phyloP scores from a whole-genome alignment of 2,113 vertebrate genomes.

The Saguinus midas region DNA sequence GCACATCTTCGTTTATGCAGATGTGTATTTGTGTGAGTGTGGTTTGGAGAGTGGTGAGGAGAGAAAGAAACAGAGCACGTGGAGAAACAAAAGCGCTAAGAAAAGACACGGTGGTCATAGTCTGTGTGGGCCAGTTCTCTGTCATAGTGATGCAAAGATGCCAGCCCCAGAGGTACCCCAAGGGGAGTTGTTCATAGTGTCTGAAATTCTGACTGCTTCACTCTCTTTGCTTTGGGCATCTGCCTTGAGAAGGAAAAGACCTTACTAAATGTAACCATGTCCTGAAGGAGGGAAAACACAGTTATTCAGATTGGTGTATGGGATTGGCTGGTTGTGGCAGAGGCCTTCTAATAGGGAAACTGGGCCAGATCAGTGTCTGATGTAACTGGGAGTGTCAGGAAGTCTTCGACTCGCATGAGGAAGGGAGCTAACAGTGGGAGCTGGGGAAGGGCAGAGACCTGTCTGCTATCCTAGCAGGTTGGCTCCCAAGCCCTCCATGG shows the following conservation, averaged over 20 bases:
- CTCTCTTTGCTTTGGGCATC: conserved; percentile 50
- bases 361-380: too few relatives aligned
- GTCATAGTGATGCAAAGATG: neutral
- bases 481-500: neutral
- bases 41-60: neutral
- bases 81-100: neutral
- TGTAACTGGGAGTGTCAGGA: neutral
- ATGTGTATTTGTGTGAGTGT: neutral
- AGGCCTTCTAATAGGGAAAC: neutral
- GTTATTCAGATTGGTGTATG: neutral
- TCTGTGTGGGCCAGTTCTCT: neutral
- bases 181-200: neutral
- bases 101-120: neutral
- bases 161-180: neutral
- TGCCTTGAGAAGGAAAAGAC: neutral
- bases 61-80: neutral
- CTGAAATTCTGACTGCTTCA: conserved; percentile 39
- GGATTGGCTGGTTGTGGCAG: neutral
- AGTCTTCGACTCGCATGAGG: neutral
- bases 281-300: neutral
- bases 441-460: neutral
- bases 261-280: neutral
- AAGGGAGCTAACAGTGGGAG: neutral
- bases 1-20: neutral
- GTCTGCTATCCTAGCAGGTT: neutral